phyloP scores from a whole-genome alignment of 2,113 vertebrate genomes.

The Microtus montanus region DNA sequence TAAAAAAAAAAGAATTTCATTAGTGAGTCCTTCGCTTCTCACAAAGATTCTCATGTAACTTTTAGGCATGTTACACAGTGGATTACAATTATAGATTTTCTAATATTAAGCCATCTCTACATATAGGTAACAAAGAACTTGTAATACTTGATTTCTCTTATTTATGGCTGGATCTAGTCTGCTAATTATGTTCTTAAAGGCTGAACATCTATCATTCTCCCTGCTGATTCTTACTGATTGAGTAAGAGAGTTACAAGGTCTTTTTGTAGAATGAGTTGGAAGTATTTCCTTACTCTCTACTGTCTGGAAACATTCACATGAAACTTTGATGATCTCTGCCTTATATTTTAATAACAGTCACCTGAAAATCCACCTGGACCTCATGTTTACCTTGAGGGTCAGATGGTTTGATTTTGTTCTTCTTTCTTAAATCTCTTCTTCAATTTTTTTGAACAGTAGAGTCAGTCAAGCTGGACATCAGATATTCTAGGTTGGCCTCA shows the following conservation, averaged over 20 bases:
- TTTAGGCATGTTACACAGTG: slow-evolving; percentile 8
- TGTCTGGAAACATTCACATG: slow-evolving; percentile 12
- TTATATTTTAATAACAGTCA: slow-evolving; percentile 28
- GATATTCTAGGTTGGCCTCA: background rate
- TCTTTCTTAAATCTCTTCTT: slow-evolving; percentile 39
- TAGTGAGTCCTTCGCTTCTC: background rate
- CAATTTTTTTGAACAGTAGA: background rate
- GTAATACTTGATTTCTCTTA: background rate
- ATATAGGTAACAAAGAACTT: slow-evolving; percentile 5
- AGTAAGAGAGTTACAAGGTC: background rate
- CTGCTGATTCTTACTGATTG: slow-evolving; percentile 2
- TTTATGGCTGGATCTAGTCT: background rate
- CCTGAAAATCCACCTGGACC: background rate
- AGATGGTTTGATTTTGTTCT: background rate
- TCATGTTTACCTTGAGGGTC: background rate
- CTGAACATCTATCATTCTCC: slow-evolving; percentile 50
- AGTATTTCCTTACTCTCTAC: background rate
- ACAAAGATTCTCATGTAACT: background rate
- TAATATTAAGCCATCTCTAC: slow-evolving; percentile 19
- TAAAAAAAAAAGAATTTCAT: slow-evolving; percentile 20
- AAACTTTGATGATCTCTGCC: slow-evolving; percentile 20
- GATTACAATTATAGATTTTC: slow-evolving; percentile 29
- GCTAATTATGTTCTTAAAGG: background rate
- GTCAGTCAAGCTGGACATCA: background rate
- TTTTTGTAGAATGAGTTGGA: background rate